Percentiles rank a stretch among this genome's conserved stretches.
Evolutionary conservation across 2,888 invertebrate genomes (phyloP).

Genomic region (Gryllus longicercus): DNA sequence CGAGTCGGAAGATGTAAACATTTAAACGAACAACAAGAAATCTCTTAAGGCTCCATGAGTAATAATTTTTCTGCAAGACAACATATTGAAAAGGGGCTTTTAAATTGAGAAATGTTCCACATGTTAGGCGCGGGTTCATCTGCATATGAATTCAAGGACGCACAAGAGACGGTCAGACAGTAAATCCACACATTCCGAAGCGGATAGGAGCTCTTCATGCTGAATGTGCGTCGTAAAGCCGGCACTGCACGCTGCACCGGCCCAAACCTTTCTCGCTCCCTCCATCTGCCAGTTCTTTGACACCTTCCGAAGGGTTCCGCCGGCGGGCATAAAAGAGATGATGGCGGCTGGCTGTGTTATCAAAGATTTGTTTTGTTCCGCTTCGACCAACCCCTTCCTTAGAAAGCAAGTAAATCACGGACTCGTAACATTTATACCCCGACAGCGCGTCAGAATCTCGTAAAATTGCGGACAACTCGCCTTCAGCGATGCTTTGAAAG

Average conservation of each 20-base stretch:
- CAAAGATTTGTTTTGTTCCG: conserved; percentile 17
- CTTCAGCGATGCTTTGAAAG: background rate
- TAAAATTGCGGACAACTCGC: background rate
- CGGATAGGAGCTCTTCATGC: too few species aligned
- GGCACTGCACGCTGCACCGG: background rate
- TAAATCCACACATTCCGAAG: too few species aligned
- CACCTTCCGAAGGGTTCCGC: background rate
- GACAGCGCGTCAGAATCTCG: conserved; percentile 5
- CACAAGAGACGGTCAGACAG: too few species aligned
- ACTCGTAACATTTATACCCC: background rate
- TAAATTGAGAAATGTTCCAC: too few species aligned
- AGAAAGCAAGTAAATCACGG: background rate
- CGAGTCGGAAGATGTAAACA: too few species aligned
- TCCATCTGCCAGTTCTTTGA: background rate
- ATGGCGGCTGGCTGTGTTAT: background rate
- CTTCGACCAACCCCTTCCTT: background rate
- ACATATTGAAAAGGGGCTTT: too few species aligned
- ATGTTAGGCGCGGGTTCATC: too few species aligned
- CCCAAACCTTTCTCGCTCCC: background rate
- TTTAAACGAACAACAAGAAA: too few species aligned
- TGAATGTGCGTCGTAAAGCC: background rate
- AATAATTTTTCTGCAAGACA: too few species aligned
- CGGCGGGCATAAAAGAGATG: background rate
- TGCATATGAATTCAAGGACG: too few species aligned
- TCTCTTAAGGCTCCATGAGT: too few species aligned